Evolutionary conservation across 2,888 invertebrate genomes (phyloP).

Genomic region (Drosophila parthenogenetica): DNA sequence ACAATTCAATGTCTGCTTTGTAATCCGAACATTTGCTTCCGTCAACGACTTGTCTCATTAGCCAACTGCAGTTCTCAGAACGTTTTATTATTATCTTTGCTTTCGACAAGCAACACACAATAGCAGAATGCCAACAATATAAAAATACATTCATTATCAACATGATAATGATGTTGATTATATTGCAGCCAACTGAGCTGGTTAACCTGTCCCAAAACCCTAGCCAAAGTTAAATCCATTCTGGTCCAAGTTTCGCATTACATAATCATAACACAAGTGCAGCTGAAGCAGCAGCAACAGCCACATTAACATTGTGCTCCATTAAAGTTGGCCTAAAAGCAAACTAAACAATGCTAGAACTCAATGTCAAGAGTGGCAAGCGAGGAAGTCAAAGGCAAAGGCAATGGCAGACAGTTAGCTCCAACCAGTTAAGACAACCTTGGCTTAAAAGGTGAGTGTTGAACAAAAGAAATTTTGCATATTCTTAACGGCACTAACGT

Average conservation of each 20-base stretch:
- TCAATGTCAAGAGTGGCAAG: conserved; percentile 36
- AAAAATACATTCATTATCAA: conserved; percentile 29
- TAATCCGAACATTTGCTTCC: conserved; percentile 54
- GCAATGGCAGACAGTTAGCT: conserved; percentile 31
- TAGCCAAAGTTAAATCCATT: too few species aligned
- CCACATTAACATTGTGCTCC: conserved; percentile 31
- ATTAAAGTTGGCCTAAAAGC: conserved; percentile 35
- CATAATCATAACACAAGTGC: conserved; percentile 66
- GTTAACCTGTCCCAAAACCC: neutral
- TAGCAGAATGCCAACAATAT: conserved; percentile 39
- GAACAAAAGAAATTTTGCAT: conserved; percentile 47
- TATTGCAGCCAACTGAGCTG: conserved; percentile 14
- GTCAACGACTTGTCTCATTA: conserved; percentile 70
- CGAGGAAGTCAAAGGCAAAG: conserved; percentile 16
- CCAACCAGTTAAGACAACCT: conserved; percentile 35
- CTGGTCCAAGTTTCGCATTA: conserved; percentile 50
- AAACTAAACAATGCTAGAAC: conserved; percentile 52
- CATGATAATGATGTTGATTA: conserved; percentile 19
- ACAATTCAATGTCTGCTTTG: conserved; percentile 12
- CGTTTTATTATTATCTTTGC: conserved; percentile 56
- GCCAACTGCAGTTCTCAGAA: conserved; percentile 38
- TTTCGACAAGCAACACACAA: conserved; percentile 38
- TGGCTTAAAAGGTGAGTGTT: conserved; percentile 41
- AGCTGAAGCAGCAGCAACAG: conserved; percentile 9
- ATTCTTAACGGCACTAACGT: conserved; percentile 16